A percentile compares a stretch with the other conserved stretches of the same genome.
phyloP scores from a whole-genome alignment of 2,797 vertebrate species.

The Coendou prehensilis region DNA sequence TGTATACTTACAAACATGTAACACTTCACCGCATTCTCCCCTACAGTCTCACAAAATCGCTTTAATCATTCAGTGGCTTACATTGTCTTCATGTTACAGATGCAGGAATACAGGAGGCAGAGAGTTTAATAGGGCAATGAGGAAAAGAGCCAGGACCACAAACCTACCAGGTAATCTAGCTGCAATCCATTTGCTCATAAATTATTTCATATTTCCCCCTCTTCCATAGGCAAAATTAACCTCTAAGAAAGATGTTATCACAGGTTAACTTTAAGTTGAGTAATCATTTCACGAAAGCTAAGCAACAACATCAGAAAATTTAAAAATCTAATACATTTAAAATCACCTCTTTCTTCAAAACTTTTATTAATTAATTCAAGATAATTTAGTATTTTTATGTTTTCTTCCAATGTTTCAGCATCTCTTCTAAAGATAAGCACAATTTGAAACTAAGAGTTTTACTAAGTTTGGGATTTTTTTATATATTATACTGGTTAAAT shows the following conservation, averaged over 20 bases:
- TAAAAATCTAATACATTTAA: background rate
- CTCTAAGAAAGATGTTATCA: background rate
- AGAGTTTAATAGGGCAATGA: background rate
- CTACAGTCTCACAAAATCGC: background rate
- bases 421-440: background rate
- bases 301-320: background rate
- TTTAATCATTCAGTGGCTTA: background rate
- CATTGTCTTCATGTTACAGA: background rate
- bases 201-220: fast-evolving
- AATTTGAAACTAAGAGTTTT: background rate
- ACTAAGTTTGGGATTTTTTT: background rate
- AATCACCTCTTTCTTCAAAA: background rate
- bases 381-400: background rate
- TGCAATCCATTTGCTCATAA: background rate
- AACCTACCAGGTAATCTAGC: background rate
- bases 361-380: background rate
- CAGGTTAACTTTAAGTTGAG: background rate
- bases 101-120: background rate
- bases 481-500: background rate
- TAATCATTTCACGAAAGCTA: background rate
- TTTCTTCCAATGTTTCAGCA: background rate
- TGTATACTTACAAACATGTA: background rate
- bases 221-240: background rate
- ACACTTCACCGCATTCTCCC: background rate
- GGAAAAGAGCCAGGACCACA: background rate